phyloP scores from a whole-genome alignment of 1,140 invertebrate genomes.

The honey bee (Apis mellifera) region DNA sequence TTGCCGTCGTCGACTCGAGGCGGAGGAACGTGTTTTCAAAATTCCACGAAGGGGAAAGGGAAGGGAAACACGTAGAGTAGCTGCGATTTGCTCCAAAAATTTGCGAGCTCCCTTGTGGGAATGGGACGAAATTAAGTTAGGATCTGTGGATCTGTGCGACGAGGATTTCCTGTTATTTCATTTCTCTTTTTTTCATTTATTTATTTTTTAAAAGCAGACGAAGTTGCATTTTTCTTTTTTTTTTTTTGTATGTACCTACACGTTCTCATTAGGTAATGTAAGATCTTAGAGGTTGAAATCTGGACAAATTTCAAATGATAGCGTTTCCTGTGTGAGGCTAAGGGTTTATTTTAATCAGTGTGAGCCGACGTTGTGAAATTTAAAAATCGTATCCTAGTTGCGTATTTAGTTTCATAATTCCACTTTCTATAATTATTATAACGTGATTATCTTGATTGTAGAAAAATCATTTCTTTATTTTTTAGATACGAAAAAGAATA shows the following conservation, averaged over 20 bases:
- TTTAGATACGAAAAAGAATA: no score
- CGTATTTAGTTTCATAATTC: no score
- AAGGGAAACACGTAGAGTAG: not conserved
- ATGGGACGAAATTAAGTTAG: not conserved
- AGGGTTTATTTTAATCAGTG: not conserved
- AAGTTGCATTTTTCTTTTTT: not conserved
- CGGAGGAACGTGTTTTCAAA: constrained; percentile 10
- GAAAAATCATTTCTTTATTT: no score
- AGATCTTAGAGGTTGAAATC: not conserved
- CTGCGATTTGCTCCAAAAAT: not conserved
- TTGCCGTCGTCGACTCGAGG: not conserved
- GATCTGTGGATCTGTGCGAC: not conserved
- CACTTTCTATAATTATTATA: no score
- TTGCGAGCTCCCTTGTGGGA: not conserved
- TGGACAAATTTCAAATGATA: not conserved
- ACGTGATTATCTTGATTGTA: no score
- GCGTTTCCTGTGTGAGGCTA: not conserved
- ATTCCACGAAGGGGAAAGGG: not conserved
- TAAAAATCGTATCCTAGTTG: no score
- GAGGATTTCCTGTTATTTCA: not conserved
- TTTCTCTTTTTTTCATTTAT: not conserved
- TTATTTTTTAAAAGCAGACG: not conserved
- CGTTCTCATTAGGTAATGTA: not conserved
- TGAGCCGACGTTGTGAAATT: not conserved
- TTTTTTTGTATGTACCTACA: no score